These are phyloP conservation scores for Tolmerus cingulatus DNA, from an alignment of 2,888 invertebrate species.

Conservation along the genomic window DNA sequence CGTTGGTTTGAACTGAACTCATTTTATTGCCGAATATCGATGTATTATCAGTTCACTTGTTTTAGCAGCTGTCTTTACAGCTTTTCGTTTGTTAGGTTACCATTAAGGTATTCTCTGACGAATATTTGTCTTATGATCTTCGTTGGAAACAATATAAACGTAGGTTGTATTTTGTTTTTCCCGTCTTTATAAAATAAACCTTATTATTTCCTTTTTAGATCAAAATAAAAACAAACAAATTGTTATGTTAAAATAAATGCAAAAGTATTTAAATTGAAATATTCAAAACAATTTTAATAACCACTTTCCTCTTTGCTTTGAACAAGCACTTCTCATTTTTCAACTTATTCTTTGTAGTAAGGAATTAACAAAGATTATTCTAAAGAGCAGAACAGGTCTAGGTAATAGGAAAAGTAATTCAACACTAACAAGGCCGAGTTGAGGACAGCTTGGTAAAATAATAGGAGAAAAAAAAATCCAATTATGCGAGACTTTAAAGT, in stretches of 20 bases:
- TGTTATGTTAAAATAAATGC: neutral
- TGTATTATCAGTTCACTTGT: no score
- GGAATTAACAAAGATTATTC: neutral
- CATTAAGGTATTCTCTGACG: no score
- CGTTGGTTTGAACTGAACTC: neutral
- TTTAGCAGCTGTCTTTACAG: no score
- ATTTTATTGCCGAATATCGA: neutral
- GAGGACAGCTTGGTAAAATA: neutral
- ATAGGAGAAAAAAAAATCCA: neutral
- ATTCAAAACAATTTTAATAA: neutral
- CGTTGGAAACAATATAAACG: no score
- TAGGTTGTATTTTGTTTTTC: no score
- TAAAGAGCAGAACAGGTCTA: neutral
- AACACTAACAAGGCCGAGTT: neutral
- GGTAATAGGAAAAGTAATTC: neutral
- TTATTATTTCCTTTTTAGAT: neutral
- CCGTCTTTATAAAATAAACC: no score
- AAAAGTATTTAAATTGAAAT: neutral
- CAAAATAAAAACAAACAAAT: neutral
- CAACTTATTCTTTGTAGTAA: neutral
- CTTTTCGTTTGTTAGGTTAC: no score
- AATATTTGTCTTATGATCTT: no score
- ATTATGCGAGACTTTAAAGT: neutral
- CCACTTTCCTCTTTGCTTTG: neutral
- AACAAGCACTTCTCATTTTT: neutral